These are phyloP conservation scores for Chrysaora quinquecirrha DNA, from an alignment of 30 jellyfish, hydroid and myxozoan genomes.

Conservation along the genomic window DNA sequence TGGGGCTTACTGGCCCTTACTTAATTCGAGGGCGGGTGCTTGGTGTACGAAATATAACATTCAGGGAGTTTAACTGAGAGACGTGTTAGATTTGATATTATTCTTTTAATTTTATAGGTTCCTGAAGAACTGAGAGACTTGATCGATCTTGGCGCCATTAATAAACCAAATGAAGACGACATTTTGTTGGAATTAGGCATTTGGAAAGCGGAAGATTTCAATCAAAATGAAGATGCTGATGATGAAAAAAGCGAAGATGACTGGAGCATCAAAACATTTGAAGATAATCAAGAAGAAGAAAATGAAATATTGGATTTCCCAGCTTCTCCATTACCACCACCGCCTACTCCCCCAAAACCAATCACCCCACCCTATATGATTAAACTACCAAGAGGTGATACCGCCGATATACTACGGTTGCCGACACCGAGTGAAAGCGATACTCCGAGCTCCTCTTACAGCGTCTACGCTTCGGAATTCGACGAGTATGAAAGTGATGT, in stretches of 20 bases:
- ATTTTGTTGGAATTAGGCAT: conserved; percentile 49
- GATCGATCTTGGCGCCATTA: neutral
- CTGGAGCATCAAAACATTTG: conserved; percentile 56
- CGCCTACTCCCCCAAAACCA: neutral
- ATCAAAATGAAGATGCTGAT: conserved; percentile 35
- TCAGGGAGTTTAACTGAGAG: too few species aligned
- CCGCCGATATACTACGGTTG: conserved; percentile 40
- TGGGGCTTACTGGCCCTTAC: too few species aligned
- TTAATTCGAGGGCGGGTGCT: too few species aligned
- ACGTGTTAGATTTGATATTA: too few species aligned
- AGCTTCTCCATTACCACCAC: neutral
- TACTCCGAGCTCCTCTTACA: conserved; percentile 15
- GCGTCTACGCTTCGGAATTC: conserved; percentile 50
- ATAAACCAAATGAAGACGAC: conserved; percentile 5
- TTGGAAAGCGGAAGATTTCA: conserved; percentile 44
- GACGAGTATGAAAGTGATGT: conserved; percentile 72
- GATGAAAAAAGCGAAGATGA: conserved; percentile 60
- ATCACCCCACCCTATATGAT: conserved; percentile 16
- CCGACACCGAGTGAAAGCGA: conserved; percentile 32
- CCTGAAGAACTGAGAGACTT: conserved; percentile 61
- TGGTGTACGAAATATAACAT: too few species aligned
- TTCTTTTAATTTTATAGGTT: conserved; percentile 31
- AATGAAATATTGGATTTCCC: neutral
- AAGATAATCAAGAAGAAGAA: conserved; percentile 16
- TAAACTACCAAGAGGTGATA: conserved; percentile 45